Evolutionary conservation across 2,113 vertebrate species (phyloP).

Genomic region (Seriola dumerili): DNA sequence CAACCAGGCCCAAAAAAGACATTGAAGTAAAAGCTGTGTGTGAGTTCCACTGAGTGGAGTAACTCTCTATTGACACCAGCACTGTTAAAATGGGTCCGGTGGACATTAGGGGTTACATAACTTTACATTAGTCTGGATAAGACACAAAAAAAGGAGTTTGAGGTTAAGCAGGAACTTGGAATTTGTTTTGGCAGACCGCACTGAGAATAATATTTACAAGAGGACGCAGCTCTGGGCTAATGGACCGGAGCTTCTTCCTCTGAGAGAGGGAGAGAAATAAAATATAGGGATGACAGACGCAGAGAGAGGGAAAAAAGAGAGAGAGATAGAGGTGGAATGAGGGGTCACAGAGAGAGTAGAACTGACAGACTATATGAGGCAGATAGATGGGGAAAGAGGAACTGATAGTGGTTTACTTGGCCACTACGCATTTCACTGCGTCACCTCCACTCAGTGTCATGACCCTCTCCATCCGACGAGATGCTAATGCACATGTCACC

Average conservation of each 20-base stretch:
- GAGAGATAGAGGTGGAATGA: constrained; percentile 10
- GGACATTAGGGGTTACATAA: not conserved
- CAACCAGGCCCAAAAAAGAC: not conserved
- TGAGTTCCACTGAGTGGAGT: not conserved
- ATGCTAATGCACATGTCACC: constrained; percentile 77
- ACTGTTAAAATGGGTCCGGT: not conserved
- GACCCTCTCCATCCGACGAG: constrained; percentile 49
- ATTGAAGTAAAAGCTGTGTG: not conserved
- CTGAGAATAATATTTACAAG: constrained; percentile 33
- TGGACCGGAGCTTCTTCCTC: constrained; percentile 40
- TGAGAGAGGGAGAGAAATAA: constrained; percentile 21
- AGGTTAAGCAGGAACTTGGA: constrained; percentile 9
- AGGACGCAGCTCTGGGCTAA: constrained; percentile 41
- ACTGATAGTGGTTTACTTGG: constrained; percentile 54
- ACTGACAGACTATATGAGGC: constrained; percentile 40
- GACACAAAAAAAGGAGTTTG: not conserved
- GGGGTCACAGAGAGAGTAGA: constrained; percentile 24
- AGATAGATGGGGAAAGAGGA: constrained; percentile 9
- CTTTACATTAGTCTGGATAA: constrained; percentile 1
- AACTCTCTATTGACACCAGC: not conserved
- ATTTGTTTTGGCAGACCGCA: constrained; percentile 25
- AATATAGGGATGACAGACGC: constrained; percentile 28
- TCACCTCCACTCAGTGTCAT: constrained; percentile 68
- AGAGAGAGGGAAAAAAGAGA: constrained; percentile 1
- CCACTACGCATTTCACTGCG: constrained; percentile 46